Evolutionary conservation across 2,113 vertebrate species (phyloP), one percentile per base, ranked within the genome.

Genomic region (Ahaetulla prasina): DNA sequence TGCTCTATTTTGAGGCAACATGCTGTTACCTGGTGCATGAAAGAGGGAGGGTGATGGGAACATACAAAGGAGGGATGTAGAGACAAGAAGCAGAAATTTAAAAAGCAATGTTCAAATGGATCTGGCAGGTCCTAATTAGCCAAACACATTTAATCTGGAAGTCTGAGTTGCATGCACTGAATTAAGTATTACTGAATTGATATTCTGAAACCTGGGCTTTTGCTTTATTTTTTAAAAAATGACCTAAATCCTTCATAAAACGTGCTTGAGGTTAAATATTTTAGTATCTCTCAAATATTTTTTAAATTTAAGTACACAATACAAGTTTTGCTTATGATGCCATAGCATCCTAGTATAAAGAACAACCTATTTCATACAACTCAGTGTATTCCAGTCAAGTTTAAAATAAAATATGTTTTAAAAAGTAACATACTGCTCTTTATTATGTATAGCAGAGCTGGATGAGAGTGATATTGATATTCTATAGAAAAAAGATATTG

Each of bases 1-100:
- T 97, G 98, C 97, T 98, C 97, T 97, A 97, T 98, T 97, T 97
- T 97, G 98, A 98, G 97, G 98, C 98, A 98, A 98, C 98, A 97
- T 97, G 96, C 97, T 98, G 97, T 98, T 96, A 97, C 60, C 96
- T 96, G 97, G 97, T 97, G 97, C 95, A 97, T 95, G 95, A 97
- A 94, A 80, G 97, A 97, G 97, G 96, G 95, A 97, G 96, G 95
- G 95, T 85, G 94, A 94, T 8, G 35, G 92, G 97, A 96, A 96
- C 95, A 94, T 95, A 91, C 93, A 90, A 23, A 94, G 91, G 43
- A 52, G 91, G 1, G 1, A 90, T 84, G 94, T 84, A 25, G 22
- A 95, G 95, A 92, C 25, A 39, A 89, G 23, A 89, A 85, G 94
- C 87, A 94, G 63, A 91, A 80, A 60, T 30, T 30, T 88, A 91